Evolutionary conservation across 2,888 invertebrate species (phyloP).

Genomic region (Acanthosepion esculentum): DNA sequence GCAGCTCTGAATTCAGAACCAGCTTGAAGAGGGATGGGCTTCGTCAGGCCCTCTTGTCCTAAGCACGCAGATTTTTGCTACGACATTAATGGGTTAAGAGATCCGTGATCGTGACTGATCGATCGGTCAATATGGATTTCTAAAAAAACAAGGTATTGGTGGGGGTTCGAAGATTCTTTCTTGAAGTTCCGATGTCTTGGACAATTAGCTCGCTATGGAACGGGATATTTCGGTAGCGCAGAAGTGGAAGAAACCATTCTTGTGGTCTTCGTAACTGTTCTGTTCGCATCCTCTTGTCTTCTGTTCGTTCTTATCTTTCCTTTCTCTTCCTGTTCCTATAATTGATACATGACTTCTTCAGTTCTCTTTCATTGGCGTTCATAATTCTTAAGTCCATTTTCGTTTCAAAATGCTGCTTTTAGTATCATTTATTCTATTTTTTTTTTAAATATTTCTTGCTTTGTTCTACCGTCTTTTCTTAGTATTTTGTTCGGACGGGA

Average conservation of each 20-base stretch:
- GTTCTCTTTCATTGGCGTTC: neutral
- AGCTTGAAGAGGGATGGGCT: too few species aligned
- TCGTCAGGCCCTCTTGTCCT: too few species aligned
- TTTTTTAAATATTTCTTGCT: neutral
- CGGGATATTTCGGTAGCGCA: neutral
- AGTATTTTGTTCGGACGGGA: neutral
- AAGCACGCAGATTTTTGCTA: too few species aligned
- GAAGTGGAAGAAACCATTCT: slow-evolving; percentile 14
- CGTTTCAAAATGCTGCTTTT: neutral
- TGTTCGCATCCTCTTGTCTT: neutral
- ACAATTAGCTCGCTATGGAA: slow-evolving; percentile 4
- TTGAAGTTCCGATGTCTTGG: neutral
- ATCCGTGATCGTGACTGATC: too few species aligned
- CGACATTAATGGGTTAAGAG: too few species aligned
- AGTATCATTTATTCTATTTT: neutral
- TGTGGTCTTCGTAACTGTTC: neutral
- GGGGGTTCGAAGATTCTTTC: neutral
- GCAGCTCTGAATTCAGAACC: too few species aligned
- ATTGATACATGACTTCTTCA: too few species aligned
- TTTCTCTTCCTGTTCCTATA: neutral
- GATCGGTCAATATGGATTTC: too few species aligned
- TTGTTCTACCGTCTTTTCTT: neutral
- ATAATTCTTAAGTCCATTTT: neutral
- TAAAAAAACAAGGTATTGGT: neutral
- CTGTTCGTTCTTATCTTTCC: neutral